Conservation (phyloP, 1,140 invertebrate genomes). For the Drosophila melanogaster region DNA sequence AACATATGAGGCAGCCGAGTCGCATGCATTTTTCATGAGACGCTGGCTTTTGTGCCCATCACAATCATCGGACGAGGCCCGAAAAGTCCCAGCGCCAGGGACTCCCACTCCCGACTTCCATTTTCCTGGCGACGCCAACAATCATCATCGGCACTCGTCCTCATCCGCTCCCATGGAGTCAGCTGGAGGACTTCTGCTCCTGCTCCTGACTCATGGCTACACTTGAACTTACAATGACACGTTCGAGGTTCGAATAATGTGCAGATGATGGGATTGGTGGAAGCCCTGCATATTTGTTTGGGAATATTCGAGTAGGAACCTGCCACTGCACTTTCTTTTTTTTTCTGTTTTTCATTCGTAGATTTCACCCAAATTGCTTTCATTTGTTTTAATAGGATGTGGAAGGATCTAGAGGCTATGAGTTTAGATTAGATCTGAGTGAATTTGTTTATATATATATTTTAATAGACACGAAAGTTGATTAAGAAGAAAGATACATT, state of each 20-base stretch:
- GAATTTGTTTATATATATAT: constrained; percentile 3
- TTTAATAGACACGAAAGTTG: background rate
- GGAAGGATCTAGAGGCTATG: constrained; percentile 1
- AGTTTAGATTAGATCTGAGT: constrained; percentile 8
- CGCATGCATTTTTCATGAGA: constrained; percentile 84
- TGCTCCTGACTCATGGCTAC: constrained; percentile 54
- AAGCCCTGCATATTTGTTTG: constrained; percentile 68
- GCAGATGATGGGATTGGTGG: background rate
- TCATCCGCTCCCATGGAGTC: constrained; percentile 37
- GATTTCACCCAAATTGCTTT: constrained; percentile 69
- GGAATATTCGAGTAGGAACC: constrained; percentile 47
- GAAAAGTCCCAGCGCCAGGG: constrained; percentile 10
- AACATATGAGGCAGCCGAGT: constrained; percentile 77
- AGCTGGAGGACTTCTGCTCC: constrained; percentile 34
- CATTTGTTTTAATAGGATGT: constrained; percentile 73
- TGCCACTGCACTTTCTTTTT: constrained; percentile 33
- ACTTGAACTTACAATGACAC: constrained; percentile 83
- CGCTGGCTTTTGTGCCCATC: constrained; percentile 84
- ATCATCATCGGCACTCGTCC: constrained; percentile 44
- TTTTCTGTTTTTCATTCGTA: constrained; percentile 14
- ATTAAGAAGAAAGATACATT: background rate
- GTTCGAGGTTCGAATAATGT: constrained; percentile 62
- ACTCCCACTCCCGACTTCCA: background rate
- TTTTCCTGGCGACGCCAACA: constrained; percentile 21
- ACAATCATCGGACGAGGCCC: constrained; percentile 61